These are phyloP conservation scores for Lasioglossum malachurum DNA, from an alignment of 2,888 invertebrate genomes.

Conservation along the genomic window DNA sequence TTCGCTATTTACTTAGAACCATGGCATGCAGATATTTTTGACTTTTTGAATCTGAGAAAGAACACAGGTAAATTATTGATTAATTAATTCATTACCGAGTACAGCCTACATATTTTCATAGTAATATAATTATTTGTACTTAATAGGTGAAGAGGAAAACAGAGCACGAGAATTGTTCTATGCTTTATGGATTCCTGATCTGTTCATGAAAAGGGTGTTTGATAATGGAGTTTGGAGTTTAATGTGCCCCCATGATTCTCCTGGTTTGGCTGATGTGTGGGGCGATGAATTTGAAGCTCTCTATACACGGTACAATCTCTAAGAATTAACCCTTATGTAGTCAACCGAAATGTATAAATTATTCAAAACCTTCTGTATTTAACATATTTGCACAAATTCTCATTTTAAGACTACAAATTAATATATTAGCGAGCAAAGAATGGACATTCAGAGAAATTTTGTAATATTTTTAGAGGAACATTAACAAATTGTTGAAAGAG, in stretches of 20 bases:
- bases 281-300: constrained; percentile 97
- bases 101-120: neutral
- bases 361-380: too few species aligned
- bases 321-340: neutral
- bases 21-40: constrained; percentile 99
- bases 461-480: too few species aligned
- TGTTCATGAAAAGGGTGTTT: constrained; percentile 98
- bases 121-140: neutral
- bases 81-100: neutral
- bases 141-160: constrained; percentile 93
- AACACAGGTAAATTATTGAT: constrained; percentile 88
- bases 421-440: too few species aligned
- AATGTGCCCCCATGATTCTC: constrained; percentile 98
- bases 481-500: too few species aligned
- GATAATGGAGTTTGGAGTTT: constrained; percentile 95
- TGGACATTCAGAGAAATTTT: too few species aligned
- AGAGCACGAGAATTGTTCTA: constrained; percentile 98
- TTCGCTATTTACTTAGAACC: constrained; percentile 99
- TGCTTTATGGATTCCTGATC: constrained; percentile 98
- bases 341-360: too few species aligned
- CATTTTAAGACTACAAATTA: too few species aligned
- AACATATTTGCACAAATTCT: too few species aligned
- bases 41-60: constrained; percentile 97
- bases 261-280: constrained; percentile 96
- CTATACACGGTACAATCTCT: constrained; percentile 88